These are phyloP conservation scores for Archilochus colubris DNA, from an alignment of 2,113 vertebrate genomes.

Conservation along the genomic window DNA sequence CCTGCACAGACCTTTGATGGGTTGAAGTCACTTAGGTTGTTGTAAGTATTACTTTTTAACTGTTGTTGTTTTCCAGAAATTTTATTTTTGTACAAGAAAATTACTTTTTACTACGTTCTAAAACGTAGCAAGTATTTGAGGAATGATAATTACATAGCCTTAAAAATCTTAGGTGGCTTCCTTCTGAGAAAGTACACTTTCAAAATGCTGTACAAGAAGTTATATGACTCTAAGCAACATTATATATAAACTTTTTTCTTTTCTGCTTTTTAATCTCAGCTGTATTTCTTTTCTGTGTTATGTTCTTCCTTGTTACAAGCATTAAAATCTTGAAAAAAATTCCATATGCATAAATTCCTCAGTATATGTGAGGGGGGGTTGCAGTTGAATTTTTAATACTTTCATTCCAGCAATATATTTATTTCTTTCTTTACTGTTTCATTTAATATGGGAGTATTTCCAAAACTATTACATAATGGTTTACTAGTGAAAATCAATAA, in stretches of 20 bases:
- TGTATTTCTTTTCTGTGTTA: not conserved
- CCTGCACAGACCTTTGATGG: conserved; percentile 91
- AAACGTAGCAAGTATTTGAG: not conserved
- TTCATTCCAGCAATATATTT: not conserved
- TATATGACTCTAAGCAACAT: not conserved
- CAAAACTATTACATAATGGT: not conserved
- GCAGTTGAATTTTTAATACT: not conserved
- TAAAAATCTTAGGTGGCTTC: not conserved
- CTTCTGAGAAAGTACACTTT: not conserved
- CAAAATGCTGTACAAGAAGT: not conserved
- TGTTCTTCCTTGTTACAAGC: not conserved
- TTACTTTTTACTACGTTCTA: not conserved
- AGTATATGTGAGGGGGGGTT: not conserved
- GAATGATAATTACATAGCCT: not conserved
- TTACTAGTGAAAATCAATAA: not conserved
- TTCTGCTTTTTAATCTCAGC: not conserved
- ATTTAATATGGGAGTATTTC: not conserved
- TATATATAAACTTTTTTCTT: not conserved
- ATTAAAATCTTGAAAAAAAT: not conserved
- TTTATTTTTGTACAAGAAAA: not conserved
- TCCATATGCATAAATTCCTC: not conserved
- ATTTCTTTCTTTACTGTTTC: not conserved
- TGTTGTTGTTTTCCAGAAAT: not conserved
- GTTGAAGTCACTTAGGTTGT: conserved; percentile 87
- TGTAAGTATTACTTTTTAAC: conserved; percentile 83